Conservation (phyloP, 2,113 vertebrate genomes). For the Gobio gobio region DNA sequence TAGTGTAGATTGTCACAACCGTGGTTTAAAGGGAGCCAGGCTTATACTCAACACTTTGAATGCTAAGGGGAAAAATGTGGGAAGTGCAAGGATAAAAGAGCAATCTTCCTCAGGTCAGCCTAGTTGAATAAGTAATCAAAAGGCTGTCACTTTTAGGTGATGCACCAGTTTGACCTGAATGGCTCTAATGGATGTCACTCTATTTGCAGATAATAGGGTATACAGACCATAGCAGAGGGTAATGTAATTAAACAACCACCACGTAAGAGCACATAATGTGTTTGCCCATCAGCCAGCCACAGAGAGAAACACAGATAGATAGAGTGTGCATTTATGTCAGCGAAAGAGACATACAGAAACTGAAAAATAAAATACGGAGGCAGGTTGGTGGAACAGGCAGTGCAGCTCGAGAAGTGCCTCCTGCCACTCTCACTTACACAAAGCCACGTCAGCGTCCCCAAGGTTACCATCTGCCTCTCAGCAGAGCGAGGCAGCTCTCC, state of each 20-base stretch:
- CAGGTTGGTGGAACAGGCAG: constrained; percentile 60
- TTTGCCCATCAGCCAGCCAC: not conserved
- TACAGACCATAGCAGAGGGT: not conserved
- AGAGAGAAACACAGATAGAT: not conserved
- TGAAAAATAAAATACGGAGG: not conserved
- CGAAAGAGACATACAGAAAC: constrained; percentile 40
- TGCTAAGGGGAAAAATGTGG: not conserved
- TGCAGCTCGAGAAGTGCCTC: constrained; percentile 58
- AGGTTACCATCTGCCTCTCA: constrained; percentile 49
- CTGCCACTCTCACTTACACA: constrained; percentile 67
- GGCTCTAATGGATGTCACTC: not conserved
- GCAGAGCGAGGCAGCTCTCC: constrained; percentile 45
- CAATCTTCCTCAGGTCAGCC: not conserved
- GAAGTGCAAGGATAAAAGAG: not conserved
- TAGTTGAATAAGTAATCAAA: constrained; percentile 8
- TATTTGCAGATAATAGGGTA: not conserved
- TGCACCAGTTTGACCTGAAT: not conserved
- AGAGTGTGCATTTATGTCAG: constrained; percentile 32
- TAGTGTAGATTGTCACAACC: not conserved
- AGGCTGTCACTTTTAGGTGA: not conserved
- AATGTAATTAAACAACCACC: constrained; percentile 21
- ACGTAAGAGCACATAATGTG: not conserved
- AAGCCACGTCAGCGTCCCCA: constrained; percentile 59
- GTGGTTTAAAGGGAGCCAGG: not conserved
- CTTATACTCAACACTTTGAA: not conserved